A percentile compares a stretch with the other conserved stretches of the same genome.
Conservation (phyloP, 2,888 invertebrate species). For the Microchrysa polita region DNA sequence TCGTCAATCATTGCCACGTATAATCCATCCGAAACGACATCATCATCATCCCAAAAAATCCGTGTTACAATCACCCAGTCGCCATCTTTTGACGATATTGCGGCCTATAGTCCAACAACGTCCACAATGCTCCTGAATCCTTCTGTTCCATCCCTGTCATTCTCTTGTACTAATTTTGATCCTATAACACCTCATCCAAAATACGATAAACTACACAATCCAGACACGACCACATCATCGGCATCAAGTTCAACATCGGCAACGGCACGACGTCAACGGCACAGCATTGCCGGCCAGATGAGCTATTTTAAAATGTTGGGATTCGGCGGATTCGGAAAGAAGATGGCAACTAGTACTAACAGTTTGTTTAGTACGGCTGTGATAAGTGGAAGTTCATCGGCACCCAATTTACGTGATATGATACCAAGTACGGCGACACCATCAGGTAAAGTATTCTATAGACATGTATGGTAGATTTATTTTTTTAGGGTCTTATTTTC, state of each 20-base stretch:
- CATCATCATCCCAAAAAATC: constrained; percentile 2
- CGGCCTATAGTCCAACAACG: not conserved
- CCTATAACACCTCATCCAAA: constrained; percentile 55
- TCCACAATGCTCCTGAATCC: constrained; percentile 13
- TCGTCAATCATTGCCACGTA: constrained; percentile 5
- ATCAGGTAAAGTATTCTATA: constrained; percentile 71
- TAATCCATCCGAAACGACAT: not conserved
- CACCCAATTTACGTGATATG: constrained; percentile 89
- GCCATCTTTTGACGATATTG: constrained; percentile 27
- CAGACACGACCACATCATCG: constrained; percentile 55
- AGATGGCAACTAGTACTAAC: constrained; percentile 75
- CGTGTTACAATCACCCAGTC: constrained; percentile 43
- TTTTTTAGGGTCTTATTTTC: constrained; percentile 44
- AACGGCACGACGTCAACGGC: constrained; percentile 84
- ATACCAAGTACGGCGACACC: constrained; percentile 78
- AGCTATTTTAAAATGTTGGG: constrained; percentile 92
- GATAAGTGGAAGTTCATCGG: constrained; percentile 92
- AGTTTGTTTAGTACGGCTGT: constrained; percentile 96
- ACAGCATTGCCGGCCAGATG: constrained; percentile 96
- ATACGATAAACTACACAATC: constrained; percentile 57
- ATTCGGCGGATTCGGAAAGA: constrained; percentile 75
- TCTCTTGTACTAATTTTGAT: constrained; percentile 54
- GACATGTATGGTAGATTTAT: constrained; percentile 23
- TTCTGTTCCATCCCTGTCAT: constrained; percentile 31
- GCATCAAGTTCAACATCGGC: constrained; percentile 61